Evolutionary conservation across 2,113 vertebrate genomes (phyloP).

Genomic region (Nothocercus julius): DNA sequence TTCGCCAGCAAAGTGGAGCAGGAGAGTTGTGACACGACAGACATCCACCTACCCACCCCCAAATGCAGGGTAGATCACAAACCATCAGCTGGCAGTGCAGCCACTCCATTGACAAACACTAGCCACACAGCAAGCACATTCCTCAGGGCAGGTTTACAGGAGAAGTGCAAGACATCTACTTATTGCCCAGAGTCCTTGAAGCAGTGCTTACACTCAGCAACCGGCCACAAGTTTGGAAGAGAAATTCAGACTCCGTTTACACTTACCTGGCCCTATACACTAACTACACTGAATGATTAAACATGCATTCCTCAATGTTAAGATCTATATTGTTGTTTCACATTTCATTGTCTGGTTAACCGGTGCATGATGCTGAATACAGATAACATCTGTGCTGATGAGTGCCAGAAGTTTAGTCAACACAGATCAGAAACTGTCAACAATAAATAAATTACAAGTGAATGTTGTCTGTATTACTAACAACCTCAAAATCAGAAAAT

Average conservation of each 20-base stretch:
- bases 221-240: neutral
- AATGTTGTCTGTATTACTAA: neutral
- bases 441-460: neutral
- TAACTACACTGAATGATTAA: neutral
- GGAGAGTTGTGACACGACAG: neutral
- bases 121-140: neutral
- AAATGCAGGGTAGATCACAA: neutral
- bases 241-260: neutral
- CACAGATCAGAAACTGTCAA: neutral
- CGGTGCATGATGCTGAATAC: neutral
- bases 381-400: neutral
- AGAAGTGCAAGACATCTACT: neutral
- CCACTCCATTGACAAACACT: neutral
- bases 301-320: neutral
- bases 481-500: neutral
- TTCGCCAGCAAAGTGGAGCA: neutral
- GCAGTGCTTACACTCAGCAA: neutral
- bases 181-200: neutral
- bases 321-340: neutral
- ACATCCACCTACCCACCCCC: neutral
- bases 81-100: rapidly evolving
- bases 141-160: neutral
- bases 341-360: neutral
- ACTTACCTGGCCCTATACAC: neutral
- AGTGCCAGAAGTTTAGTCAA: neutral